Evolutionary conservation across 2,113 vertebrate species (phyloP).

Genomic region (Solenodon paradoxus): DNA sequence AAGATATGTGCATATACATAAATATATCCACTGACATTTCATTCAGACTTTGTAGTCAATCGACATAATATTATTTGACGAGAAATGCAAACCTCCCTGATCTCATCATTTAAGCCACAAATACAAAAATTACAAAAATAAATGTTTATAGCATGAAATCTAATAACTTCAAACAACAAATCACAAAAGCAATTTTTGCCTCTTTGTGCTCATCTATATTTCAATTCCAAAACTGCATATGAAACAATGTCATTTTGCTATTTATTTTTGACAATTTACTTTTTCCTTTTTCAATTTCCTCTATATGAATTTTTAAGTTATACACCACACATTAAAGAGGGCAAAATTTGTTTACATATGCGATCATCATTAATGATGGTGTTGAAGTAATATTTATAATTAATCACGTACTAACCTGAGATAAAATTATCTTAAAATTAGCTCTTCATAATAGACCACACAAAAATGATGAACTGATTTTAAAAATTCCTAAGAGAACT

Average conservation of each 20-base stretch:
- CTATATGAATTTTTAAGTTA: conserved; percentile 32
- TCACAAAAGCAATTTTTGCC: conserved; percentile 10
- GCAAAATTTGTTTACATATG: conserved; percentile 42
- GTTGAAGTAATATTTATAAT: conserved; percentile 40
- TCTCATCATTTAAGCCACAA: conserved; percentile 23
- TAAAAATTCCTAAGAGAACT: conserved; percentile 57
- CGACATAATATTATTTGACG: neutral
- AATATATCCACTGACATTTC: neutral
- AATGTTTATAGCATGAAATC: conserved; percentile 22
- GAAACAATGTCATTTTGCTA: conserved; percentile 47
- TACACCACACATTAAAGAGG: conserved; percentile 19
- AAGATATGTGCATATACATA: neutral
- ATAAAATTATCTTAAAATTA: conserved; percentile 61
- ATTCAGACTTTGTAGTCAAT: neutral
- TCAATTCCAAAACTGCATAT: conserved; percentile 25
- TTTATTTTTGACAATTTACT: conserved; percentile 10
- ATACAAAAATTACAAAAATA: neutral
- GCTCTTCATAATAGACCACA: conserved; percentile 53
- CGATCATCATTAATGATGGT: neutral
- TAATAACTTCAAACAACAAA: conserved; percentile 42
- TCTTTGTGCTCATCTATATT: conserved; percentile 24
- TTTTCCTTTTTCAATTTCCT: conserved; percentile 49
- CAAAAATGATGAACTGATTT: conserved; percentile 70
- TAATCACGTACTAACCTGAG: conserved; percentile 52
- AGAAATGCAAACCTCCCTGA: neutral